phyloP scores from a whole-genome alignment of 2,797 vertebrate species.

The Gila robusta region DNA sequence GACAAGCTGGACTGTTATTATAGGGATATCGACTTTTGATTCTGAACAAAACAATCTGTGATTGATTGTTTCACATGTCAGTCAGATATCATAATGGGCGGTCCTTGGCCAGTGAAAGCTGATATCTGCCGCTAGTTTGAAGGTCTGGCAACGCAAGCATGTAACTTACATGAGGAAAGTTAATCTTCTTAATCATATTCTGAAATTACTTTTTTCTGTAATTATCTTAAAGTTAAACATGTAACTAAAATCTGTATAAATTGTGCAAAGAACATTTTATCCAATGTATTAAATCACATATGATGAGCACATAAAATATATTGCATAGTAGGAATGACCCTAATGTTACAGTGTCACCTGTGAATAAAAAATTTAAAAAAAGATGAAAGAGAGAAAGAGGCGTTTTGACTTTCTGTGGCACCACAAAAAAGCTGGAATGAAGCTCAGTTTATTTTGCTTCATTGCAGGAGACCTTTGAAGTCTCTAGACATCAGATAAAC shows the following conservation, averaged over 20 bases:
- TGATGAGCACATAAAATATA: not conserved
- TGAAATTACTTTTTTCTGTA: not conserved
- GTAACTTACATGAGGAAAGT: not conserved
- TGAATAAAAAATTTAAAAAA: not conserved
- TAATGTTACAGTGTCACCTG: not conserved
- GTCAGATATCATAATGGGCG: no score
- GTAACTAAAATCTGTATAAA: not conserved
- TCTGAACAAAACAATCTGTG: no score
- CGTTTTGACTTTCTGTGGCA: constrained; percentile 67
- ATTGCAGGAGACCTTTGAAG: constrained; percentile 65
- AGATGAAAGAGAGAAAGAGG: constrained; percentile 40
- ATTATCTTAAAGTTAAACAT: not conserved
- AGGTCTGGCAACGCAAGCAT: not conserved
- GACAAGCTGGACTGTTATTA: no score
- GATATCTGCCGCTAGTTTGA: not conserved
- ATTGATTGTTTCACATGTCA: no score
- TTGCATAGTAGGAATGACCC: not conserved
- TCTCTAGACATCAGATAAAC: constrained; percentile 66
- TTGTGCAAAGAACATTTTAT: not conserved
- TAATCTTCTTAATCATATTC: not conserved
- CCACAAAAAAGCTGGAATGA: constrained; percentile 57
- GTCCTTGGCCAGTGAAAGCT: not conserved
- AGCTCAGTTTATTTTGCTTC: constrained; percentile 56
- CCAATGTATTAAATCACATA: not conserved
- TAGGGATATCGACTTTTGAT: no score